These are phyloP conservation scores for Apodemia hepburni DNA, from an alignment of 2,888 invertebrate species.

Conservation along the genomic window DNA sequence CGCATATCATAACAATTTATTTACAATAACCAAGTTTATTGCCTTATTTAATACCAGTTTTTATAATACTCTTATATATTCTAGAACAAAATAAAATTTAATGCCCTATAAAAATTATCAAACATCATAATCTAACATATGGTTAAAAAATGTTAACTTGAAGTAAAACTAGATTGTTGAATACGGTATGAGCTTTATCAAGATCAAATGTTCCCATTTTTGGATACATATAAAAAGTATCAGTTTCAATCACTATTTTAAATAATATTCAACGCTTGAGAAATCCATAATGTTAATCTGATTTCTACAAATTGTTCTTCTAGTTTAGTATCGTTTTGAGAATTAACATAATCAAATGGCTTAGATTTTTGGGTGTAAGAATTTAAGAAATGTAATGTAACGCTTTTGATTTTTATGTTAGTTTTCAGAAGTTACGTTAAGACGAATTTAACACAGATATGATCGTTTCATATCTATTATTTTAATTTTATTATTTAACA, in stretches of 20 bases:
- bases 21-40: background rate
- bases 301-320: background rate
- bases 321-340: background rate
- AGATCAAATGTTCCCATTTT: constrained; percentile 10
- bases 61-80: constrained; percentile 4
- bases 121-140: constrained; percentile 13
- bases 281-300: constrained; percentile 1
- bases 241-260: constrained; percentile 2
- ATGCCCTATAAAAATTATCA: constrained; percentile 4
- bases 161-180: constrained; percentile 14
- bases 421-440: too few species aligned
- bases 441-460: too few species aligned
- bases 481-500: too few species aligned
- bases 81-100: constrained; percentile 10
- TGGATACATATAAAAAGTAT: constrained; percentile 8
- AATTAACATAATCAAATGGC: background rate
- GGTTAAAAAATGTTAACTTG: background rate
- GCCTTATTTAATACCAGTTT: constrained; percentile 4
- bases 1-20: background rate
- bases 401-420: background rate
- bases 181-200: constrained; percentile 10
- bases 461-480: too few species aligned
- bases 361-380: background rate
- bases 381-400: background rate
- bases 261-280: background rate